A percentile compares a stretch with the other conserved stretches of the same genome.
These are phyloP conservation scores for Sinelater perroti DNA, from an alignment of 2,888 invertebrate species.

Conservation along the genomic window DNA sequence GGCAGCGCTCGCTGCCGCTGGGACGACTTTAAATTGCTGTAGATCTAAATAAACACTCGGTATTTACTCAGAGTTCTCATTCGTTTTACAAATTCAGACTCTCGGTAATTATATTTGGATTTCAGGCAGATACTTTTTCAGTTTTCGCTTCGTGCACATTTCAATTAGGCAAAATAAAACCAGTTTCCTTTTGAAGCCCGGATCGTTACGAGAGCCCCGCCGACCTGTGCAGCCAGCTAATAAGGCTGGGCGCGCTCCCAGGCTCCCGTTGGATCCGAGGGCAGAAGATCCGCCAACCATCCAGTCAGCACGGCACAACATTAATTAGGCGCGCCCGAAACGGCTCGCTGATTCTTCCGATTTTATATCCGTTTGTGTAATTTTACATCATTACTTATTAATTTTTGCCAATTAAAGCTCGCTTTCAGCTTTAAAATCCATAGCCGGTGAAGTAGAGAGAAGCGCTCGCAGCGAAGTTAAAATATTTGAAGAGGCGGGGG, in stretches of 20 bases:
- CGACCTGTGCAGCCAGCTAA: neutral
- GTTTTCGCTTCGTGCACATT: conserved; percentile 52
- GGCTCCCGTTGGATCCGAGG: too few relatives aligned
- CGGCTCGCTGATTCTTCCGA: conserved; percentile 3
- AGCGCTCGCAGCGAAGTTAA: conserved; percentile 38
- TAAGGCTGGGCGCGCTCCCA: neutral
- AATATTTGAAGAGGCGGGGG: conserved; percentile 41
- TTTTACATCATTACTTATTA: conserved; percentile 23
- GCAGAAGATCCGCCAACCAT: too few relatives aligned
- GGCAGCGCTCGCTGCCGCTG: conserved; percentile 30
- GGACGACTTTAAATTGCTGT: conserved; percentile 41
- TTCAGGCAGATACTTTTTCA: conserved; percentile 51
- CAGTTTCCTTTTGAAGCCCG: conserved; percentile 26
- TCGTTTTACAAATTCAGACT: conserved; percentile 42
- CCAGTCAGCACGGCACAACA: too few relatives aligned
- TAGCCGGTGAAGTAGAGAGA: conserved; percentile 15
- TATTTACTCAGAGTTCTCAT: conserved; percentile 41
- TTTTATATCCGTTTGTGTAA: conserved; percentile 17
- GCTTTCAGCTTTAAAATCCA: conserved; percentile 15
- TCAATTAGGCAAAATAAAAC: conserved; percentile 47
- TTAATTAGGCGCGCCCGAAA: too few relatives aligned
- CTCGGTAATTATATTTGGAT: conserved; percentile 43
- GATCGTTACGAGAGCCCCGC: neutral
- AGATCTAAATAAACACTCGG: conserved; percentile 39
- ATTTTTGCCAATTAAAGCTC: conserved; percentile 29